Conservation (phyloP, 2,113 vertebrate genomes). For the Pterocles burchelli region DNA sequence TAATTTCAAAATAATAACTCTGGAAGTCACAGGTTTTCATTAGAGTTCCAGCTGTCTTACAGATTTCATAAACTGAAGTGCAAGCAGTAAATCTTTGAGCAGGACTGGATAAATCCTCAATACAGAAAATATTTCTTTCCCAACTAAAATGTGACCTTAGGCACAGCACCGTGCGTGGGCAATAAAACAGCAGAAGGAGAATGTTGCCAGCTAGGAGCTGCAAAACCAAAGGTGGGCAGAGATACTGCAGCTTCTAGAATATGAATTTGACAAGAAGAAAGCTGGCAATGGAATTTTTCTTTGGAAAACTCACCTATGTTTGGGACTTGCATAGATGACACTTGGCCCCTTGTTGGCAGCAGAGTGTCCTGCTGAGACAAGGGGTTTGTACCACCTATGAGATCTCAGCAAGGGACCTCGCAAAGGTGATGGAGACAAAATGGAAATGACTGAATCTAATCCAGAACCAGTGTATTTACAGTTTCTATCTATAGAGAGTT, state of each 20-base stretch:
- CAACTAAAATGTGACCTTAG: not conserved
- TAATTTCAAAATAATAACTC: not conserved
- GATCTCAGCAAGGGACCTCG: not conserved
- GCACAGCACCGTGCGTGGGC: not conserved
- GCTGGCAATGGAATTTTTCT: not conserved
- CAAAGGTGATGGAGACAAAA: not conserved
- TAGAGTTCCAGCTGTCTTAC: accelerated
- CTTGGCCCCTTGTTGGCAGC: not conserved
- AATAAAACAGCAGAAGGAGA: not conserved
- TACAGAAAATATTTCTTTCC: not conserved
- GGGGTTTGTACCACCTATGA: not conserved
- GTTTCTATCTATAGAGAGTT: not conserved
- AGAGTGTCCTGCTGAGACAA: not conserved
- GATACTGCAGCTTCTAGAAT: not conserved
- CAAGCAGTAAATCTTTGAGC: not conserved
- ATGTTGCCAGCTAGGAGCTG: not conserved
- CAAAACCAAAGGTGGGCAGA: not conserved
- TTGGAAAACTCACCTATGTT: not conserved
- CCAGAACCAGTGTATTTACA: not conserved
- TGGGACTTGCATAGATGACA: not conserved
- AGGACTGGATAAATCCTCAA: not conserved
- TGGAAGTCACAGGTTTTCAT: not conserved
- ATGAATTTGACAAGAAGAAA: not conserved
- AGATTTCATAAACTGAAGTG: not conserved
- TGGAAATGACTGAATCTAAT: not conserved